A percentile compares a stretch with the other conserved stretches of the same genome.
phyloP scores from a whole-genome alignment of 2,888 invertebrate species.

The Leptopterna dolabrata region DNA sequence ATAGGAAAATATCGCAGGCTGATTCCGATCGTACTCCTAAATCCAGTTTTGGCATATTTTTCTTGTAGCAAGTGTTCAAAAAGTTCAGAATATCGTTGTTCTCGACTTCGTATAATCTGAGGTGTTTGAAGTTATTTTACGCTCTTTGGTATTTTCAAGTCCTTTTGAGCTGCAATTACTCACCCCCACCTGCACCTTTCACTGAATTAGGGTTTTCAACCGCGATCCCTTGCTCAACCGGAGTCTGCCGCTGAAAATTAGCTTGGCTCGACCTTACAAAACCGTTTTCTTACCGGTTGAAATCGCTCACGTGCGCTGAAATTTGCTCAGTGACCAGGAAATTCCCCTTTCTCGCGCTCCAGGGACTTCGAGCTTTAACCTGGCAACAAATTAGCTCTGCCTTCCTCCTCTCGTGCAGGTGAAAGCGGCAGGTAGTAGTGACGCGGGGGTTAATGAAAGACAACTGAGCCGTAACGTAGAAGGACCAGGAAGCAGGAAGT shows the following conservation, averaged over 20 bases:
- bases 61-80: no score
- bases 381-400: not conserved
- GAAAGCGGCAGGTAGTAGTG: not conserved
- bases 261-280: not conserved
- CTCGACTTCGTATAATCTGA: no score
- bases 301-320: not conserved
- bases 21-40: no score
- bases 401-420: not conserved
- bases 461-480: constrained; percentile 47
- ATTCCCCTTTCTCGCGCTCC: constrained; percentile 1
- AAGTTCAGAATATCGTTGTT: no score
- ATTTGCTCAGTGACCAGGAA: constrained; percentile 39
- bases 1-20: no score
- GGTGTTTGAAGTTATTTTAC: no score
- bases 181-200: no score
- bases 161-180: no score
- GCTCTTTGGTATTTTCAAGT: no score
- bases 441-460: constrained; percentile 32
- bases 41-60: no score
- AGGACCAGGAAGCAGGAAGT: constrained; percentile 24
- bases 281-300: not conserved
- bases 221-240: not conserved
- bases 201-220: not conserved
- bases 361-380: not conserved
- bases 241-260: not conserved